Conservation (phyloP, 2,888 invertebrate genomes). For the Parnassius smintheus region DNA sequence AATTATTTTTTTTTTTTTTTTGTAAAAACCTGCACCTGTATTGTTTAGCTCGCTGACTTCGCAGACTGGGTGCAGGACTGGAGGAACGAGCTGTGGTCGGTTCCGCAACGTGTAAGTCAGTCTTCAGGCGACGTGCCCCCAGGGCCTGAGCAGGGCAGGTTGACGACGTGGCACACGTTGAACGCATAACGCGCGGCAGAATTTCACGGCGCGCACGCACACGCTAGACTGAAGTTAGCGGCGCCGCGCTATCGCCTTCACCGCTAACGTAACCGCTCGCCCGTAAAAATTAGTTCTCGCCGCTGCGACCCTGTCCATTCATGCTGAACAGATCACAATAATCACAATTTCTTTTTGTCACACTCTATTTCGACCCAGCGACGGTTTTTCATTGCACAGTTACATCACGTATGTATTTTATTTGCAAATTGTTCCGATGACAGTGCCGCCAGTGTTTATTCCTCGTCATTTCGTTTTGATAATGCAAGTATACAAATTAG, state of each 20-base stretch:
- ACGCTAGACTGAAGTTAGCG: conserved; percentile 63
- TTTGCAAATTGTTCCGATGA: conserved; percentile 4
- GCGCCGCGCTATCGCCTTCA: conserved; percentile 54
- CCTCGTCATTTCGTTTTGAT: conserved; percentile 10
- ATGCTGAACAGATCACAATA: conserved; percentile 68
- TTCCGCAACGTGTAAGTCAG: conserved; percentile 74
- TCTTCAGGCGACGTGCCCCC: conserved; percentile 82
- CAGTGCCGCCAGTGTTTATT: conserved; percentile 1
- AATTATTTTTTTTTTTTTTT: not conserved
- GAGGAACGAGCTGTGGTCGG: conserved; percentile 59
- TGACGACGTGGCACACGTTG: conserved; percentile 51
- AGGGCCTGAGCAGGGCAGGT: conserved; percentile 40
- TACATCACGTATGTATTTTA: conserved; percentile 37
- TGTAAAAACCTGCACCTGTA: conserved; percentile 57
- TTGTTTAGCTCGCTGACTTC: conserved; percentile 75
- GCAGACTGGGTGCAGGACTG: conserved; percentile 79
- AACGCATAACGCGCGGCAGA: conserved; percentile 70
- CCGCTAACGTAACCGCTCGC: conserved; percentile 53
- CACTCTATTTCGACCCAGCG: conserved; percentile 63
- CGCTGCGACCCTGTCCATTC: conserved; percentile 75
- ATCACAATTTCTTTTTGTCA: conserved; percentile 70
- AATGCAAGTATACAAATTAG: conserved; percentile 4
- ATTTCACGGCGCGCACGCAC: conserved; percentile 78
- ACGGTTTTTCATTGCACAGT: conserved; percentile 36
- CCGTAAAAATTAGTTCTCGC: conserved; percentile 73